Base-by-base conservation (phyloP, 2,797 vertebrate species). In the Morus bassanus region DNA sequence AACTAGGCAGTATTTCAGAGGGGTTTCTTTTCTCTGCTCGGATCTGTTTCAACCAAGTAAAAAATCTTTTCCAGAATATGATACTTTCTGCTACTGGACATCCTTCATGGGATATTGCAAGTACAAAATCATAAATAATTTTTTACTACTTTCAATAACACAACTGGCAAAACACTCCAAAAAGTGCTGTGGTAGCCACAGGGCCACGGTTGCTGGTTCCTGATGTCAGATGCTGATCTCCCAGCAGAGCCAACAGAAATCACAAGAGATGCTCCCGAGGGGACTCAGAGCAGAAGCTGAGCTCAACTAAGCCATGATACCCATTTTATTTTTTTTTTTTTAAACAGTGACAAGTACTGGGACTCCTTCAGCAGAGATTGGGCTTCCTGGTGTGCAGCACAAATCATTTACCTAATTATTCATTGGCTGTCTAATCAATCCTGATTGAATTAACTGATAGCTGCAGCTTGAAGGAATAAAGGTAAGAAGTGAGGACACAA, bases 231-330 rank as follows among this genome's bases (percentile, higher is more conserved):
- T 30, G 54, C 35, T 0, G 0, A 5, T 64, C 46, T 35, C 77
- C 45, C 51, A 59, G 77, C 28, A 69, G 33, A 57, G 21, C 35
- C 41, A 25, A 33, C 8, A 63, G 61, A 54, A 61, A 43, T 9
- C 8, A 0, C 1, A 1, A 5, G 61, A 39, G 30, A 35, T 65
- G 53, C 46, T 65, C n/a, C 22, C 2, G 27, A 41, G 27, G 2
- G 19, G 2, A 11, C 45, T 61, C 11, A 0, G n/a, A 85, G 69
- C 41, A 74, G 63, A 19, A 31, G 16, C 30, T 45, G 50, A n/a
- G 45, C 57, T 87, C 24, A 31, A 10, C 37, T 14, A 11, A 56
- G 41, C 54, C 54, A 6, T 7, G 2, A 35, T 19, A 53, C 4
- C 61, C 5, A 1, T 41, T 45, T 53, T 27, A 2, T 33, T 85